Percentiles rank a stretch among this genome's conserved stretches.
phyloP scores from a whole-genome alignment of 2,113 vertebrate species.

The Damaliscus lunatus region DNA sequence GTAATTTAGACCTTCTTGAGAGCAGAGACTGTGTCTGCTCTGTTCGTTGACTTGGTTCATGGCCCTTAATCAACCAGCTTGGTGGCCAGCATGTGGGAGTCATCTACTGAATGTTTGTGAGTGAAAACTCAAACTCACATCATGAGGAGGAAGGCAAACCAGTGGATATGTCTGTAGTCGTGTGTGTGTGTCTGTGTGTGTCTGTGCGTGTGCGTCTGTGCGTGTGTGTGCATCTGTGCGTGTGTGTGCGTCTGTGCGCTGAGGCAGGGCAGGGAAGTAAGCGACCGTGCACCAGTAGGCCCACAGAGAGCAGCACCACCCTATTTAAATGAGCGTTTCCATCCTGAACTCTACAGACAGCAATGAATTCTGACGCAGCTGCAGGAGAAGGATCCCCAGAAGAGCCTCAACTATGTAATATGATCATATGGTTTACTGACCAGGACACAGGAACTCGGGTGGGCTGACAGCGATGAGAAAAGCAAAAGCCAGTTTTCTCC shows the following conservation, averaged over 20 bases:
- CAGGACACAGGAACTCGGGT: background rate
- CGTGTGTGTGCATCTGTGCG: background rate
- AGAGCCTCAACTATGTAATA: background rate
- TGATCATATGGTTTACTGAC: background rate
- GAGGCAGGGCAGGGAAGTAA: background rate
- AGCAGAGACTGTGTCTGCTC: background rate
- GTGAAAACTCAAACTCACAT: background rate
- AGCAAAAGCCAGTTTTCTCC: background rate
- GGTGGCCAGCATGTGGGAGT: accelerated
- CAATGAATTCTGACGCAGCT: background rate
- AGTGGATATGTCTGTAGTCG: background rate
- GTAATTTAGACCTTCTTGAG: background rate
- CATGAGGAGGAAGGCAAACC: background rate
- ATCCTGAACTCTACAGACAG: background rate
- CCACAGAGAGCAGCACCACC: background rate
- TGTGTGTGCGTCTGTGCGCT: background rate
- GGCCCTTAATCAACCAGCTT: background rate
- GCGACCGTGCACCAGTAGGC: background rate
- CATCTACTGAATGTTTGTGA: background rate
- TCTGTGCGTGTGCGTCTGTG: background rate
- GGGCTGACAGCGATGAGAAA: background rate
- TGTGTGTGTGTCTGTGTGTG: background rate
- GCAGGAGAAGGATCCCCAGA: background rate
- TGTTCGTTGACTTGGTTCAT: background rate
- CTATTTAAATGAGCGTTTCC: background rate